These are phyloP conservation scores for Grapholita molesta DNA, from an alignment of 1,140 invertebrate species.

Conservation along the genomic window DNA sequence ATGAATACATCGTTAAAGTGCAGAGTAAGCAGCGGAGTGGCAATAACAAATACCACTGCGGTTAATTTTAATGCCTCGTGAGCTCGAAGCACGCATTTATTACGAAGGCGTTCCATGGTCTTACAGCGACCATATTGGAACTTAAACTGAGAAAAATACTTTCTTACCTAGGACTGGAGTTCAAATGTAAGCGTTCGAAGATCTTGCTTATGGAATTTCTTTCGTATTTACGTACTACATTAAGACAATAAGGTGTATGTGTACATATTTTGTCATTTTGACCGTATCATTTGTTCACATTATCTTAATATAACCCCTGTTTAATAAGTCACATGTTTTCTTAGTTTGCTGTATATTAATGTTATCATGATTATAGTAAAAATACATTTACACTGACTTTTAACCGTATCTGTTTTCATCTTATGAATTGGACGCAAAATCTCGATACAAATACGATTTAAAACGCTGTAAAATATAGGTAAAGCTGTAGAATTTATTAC, in stretches of 20 bases:
- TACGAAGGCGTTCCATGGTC: constrained; percentile 23
- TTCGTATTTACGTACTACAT: too few species aligned
- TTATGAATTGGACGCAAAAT: background rate
- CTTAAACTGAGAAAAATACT: background rate
- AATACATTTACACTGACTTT: too few species aligned
- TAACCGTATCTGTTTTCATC: background rate
- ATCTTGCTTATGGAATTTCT: too few species aligned
- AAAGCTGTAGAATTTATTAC: constrained; percentile 51
- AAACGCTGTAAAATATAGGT: constrained; percentile 5
- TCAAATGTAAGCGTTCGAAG: too few species aligned
- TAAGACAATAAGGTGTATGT: too few species aligned
- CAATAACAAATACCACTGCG: constrained; percentile 55
- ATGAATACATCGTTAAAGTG: constrained; percentile 46
- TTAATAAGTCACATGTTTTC: too few species aligned
- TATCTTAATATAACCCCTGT: too few species aligned
- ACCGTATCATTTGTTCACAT: too few species aligned
- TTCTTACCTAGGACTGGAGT: too few species aligned
- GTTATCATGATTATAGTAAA: too few species aligned
- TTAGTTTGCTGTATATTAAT: too few species aligned
- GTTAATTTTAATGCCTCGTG: constrained; percentile 55
- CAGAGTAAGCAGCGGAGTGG: constrained; percentile 41
- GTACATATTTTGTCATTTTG: too few species aligned
- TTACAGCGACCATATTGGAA: background rate
- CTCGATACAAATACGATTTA: background rate
- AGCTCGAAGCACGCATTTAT: constrained; percentile 45